Conservation (phyloP, 2,113 vertebrate species). For the Serinus canaria region DNA sequence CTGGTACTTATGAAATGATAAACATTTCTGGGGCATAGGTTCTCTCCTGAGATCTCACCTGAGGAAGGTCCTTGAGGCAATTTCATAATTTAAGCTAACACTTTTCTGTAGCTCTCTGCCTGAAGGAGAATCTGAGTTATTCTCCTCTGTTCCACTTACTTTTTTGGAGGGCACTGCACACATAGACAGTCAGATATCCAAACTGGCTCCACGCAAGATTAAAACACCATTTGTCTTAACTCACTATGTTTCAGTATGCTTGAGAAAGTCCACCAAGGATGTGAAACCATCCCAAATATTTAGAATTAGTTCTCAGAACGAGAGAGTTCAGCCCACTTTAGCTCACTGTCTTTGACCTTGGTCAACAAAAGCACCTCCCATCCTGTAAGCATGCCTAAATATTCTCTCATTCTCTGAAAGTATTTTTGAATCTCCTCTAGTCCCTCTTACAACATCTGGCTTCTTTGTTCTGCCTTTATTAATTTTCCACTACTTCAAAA, state of each 20-base stretch:
- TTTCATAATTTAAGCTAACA: background rate
- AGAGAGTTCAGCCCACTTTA: background rate
- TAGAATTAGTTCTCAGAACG: background rate
- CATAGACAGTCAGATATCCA: background rate
- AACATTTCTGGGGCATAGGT: background rate
- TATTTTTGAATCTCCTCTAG: background rate
- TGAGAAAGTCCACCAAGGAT: background rate
- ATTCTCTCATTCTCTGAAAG: background rate
- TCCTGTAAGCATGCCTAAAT: background rate
- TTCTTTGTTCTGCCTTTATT: constrained; percentile 50
- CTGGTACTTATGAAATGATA: background rate
- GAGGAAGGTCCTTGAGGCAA: background rate
- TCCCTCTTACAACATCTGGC: constrained; percentile 9
- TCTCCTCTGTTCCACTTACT: background rate
- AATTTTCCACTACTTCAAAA: constrained; percentile 44
- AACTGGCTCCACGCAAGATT: background rate
- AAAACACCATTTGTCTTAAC: background rate
- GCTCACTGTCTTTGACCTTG: background rate
- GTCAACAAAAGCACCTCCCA: background rate
- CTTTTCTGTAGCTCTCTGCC: background rate
- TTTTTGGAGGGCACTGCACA: background rate
- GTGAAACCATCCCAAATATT: background rate
- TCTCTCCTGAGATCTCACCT: background rate
- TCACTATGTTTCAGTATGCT: background rate
- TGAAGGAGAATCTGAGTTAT: background rate